Evolutionary conservation across 2,797 vertebrate genomes (phyloP), one percentile per base, ranked within the genome.

Genomic region (Otolemur crassicaudatus): DNA sequence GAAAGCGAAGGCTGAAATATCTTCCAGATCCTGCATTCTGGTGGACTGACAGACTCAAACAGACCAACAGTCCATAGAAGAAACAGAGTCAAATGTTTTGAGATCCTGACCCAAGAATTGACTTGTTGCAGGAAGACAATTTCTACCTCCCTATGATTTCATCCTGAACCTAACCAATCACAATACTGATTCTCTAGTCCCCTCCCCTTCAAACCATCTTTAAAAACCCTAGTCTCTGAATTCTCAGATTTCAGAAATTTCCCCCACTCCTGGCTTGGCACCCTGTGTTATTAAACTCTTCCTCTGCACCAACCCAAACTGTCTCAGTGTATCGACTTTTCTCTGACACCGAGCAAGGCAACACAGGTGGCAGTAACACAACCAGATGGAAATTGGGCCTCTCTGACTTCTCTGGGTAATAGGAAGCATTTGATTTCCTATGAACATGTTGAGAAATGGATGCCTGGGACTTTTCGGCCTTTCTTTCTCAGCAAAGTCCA

Each of bases 401-500:
- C 95, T 83, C 4, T 95, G 53, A 84, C 53, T 56, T 60, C 70
- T 84, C 88, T 84, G 5, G 27, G 31, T 89, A 88, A 88, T 20
- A 70, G 82, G 87, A 90, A 94, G 86, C 37, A 67, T 85, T 61
- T 72, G 29, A 76, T 37, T 91, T 61, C 72, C 92, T 88, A 70
- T 73, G 94, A 89, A 75, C 72, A 56, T 63, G 58, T 29, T 83
- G 93, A 89, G 93, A 29, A 93, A 87, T 13, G 37, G 25, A 89
- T 77, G 17, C 61, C 58, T 96, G 43, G 29, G 70, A 85, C 90
- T 90, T 70, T 76, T 58, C 22, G 84, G n/a, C 5, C 53, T 94
- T 92, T 93, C 94, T 96, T 95, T 76, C 19, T 11, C 1, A 70
- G 77, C 23, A 85, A 97, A 94, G 94, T 69, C 70, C 89, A 95